Percentiles rank a stretch among this genome's conserved stretches.
Conservation (phyloP, 2,113 vertebrate species). For the Melospiza georgiana region DNA sequence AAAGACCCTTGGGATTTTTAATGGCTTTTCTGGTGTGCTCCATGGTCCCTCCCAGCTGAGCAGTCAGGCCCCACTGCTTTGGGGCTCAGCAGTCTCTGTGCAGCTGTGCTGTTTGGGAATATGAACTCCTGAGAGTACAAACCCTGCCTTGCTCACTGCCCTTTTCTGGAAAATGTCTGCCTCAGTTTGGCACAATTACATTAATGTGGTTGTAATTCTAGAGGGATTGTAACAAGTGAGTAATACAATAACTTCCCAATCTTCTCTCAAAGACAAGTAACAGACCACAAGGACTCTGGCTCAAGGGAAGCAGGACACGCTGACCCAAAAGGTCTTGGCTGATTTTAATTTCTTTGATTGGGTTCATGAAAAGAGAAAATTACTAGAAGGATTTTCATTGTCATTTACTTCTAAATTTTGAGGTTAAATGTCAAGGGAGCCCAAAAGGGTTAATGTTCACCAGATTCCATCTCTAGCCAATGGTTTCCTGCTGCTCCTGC, state of each 20-base stretch:
- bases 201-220: not conserved
- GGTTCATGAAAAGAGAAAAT: not conserved
- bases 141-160: not conserved
- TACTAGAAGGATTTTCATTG: conserved; percentile 7
- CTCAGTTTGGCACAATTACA: not conserved
- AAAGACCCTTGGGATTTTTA: not conserved
- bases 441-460: conserved; percentile 41
- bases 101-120: not conserved
- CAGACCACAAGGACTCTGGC: not conserved
- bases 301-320: not conserved
- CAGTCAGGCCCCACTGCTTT: rapidly evolving
- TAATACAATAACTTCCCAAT: not conserved
- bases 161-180: conserved; percentile 13
- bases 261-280: not conserved
- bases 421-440: not conserved
- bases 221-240: not conserved
- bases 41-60: not conserved
- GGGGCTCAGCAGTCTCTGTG: not conserved
- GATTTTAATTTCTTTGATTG: not conserved
- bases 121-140: not conserved
- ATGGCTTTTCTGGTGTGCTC: not conserved
- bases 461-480: not conserved
- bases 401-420: not conserved
- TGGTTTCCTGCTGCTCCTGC: not conserved
- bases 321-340: not conserved